Percentiles rank a stretch among this genome's conserved stretches.
Conservation (phyloP, 2,113 vertebrate species). For the Pimephales promelas region DNA sequence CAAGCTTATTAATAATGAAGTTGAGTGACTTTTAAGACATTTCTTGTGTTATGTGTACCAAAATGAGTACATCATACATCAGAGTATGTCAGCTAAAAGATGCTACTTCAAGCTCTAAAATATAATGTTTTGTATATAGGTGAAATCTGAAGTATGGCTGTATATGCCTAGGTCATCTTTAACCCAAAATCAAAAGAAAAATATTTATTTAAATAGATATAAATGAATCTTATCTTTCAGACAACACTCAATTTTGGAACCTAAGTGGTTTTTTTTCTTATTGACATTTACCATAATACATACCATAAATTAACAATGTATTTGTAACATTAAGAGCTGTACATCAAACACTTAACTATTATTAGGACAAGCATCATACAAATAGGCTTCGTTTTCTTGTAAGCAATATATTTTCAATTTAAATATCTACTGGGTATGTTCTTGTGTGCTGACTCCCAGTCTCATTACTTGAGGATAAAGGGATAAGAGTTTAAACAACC, state of each 20-base stretch:
- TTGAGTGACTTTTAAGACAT: neutral
- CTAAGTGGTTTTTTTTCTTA: too few species aligned
- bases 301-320: too few species aligned
- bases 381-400: neutral
- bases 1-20: conserved; percentile 52
- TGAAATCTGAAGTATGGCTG: too few species aligned
- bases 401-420: neutral
- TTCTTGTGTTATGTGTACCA: neutral
- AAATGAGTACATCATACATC: too few species aligned
- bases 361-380: neutral
- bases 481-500: conserved; percentile 26
- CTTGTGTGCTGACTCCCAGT: neutral
- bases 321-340: neutral
- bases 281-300: too few species aligned
- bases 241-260: too few species aligned
- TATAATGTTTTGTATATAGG: neutral
- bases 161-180: neutral
- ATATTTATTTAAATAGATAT: neutral
- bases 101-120: neutral
- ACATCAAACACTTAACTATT: neutral
- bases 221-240: neutral
- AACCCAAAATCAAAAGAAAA: neutral
- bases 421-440: neutral
- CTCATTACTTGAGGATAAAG: conserved; percentile 46
- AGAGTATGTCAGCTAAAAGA: conserved; percentile 3